Conservation (phyloP, 1,140 invertebrate genomes). For the Musca vetustissima region DNA sequence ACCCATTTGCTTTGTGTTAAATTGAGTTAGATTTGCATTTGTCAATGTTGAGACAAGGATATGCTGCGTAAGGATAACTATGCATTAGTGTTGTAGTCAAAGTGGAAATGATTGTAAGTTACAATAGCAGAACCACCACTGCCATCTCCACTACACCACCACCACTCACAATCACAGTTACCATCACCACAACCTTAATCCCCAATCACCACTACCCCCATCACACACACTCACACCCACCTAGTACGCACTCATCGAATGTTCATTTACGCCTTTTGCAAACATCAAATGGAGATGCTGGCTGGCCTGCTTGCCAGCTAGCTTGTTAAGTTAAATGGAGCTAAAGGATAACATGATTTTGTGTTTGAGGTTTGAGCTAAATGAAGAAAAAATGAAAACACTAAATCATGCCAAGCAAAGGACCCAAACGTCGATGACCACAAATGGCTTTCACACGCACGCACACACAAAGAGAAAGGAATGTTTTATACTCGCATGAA, state of each 20-base stretch:
- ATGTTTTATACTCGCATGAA: too few relatives aligned
- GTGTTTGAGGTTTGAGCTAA: constrained; percentile 12
- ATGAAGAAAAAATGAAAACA: not conserved
- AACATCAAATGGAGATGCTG: constrained; percentile 10
- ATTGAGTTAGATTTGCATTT: constrained; percentile 21
- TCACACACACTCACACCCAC: not conserved
- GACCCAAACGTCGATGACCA: not conserved
- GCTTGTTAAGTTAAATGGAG: constrained; percentile 20
- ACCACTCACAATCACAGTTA: too few relatives aligned
- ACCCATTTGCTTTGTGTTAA: constrained; percentile 22
- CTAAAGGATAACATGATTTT: constrained; percentile 24
- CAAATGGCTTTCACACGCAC: constrained; percentile 19
- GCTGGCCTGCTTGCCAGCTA: too few relatives aligned
- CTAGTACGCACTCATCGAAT: not conserved
- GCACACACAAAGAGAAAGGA: not conserved
- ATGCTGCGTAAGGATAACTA: too few relatives aligned
- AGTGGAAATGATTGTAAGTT: too few relatives aligned
- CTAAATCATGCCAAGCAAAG: too few relatives aligned
- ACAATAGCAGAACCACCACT: too few relatives aligned
- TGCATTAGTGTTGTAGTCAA: too few relatives aligned
- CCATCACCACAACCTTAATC: too few relatives aligned
- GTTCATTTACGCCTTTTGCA: constrained; percentile 3
- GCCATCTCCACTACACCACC: too few relatives aligned
- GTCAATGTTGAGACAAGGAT: constrained; percentile 20
- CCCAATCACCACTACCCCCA: too few relatives aligned